Base-by-base conservation (phyloP, 2,888 invertebrate species). In the Bimastos eiseni region DNA sequence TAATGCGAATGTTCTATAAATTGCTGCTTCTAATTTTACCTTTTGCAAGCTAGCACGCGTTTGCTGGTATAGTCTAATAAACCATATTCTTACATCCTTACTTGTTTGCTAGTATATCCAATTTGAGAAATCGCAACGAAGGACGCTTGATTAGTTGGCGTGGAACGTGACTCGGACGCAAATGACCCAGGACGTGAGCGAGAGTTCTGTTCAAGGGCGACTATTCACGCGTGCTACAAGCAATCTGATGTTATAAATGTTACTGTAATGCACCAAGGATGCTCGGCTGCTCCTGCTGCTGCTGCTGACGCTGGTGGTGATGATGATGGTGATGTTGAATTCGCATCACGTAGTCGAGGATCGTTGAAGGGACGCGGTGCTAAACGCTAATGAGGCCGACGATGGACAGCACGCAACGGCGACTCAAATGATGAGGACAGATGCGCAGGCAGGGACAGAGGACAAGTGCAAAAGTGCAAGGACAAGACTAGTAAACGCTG, bases 391-490 rank as follows among this genome's bases (percentile, higher is more conserved):
- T 70, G 70, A 70, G 70, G 70, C n/a, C 49, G 6, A 8, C n/a
- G 70, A 70, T 70, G 30, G 70, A 1, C n/a, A n/a, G n/a, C 11
- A 70, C 0, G n/a, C 70, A 70, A 70, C 3, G n/a, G n/a, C 70
- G 70, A 70, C 70, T n/a, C n/a, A 70, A n/a, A 30, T 49, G 70
- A n/a, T 70, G 70, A 70, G 70, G 70, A n/a, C 70, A 70, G 70
- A 8, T 70, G 70, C 30, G n/a, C 0, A n/a, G 70, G n/a, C 30
- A 70, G 30, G 70, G 30, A n/a, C 70, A 30, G n/a, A n/a, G 70
- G 70, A 70, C n/a, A 13, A 70, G 70, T 19, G 24, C 49, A 24
- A n/a, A n/a, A 49, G 49, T 19, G n/a, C 70, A 70, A 70, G 70
- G 70, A 70, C 11, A n/a, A 70, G 70, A n/a, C 6, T 13, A 11